Base-by-base conservation (phyloP, 2,888 invertebrate species). In the Mesoligia furuncula region DNA sequence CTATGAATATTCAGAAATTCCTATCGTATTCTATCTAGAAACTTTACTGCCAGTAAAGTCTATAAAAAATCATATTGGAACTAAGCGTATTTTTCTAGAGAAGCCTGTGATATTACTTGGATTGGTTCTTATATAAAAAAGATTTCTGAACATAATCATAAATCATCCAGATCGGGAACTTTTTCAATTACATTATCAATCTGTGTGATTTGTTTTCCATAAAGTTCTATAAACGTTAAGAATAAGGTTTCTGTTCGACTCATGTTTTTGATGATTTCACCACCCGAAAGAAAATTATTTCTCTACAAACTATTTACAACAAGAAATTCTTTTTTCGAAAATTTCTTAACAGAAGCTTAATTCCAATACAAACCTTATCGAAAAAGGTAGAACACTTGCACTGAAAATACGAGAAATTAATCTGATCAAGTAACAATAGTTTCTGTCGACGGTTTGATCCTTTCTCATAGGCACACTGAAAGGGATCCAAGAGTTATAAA, bases 1-100 rank as follows among this genome's bases (percentile, higher is more conserved):
- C 77, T 74, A 85, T 86, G 77, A 87, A 86, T 86, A 85, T 86
- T 85, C 88, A 86, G 65, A 77, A 70, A 73, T 71, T 84, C 45
- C 65, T 77, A 80, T 83, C 79, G n/a, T n/a, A n/a, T n/a, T n/a
- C n/a, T 75, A 73, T 86, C 79, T 69, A 45, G 64, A 75, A 77
- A 75, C 68, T 76, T 87, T 57, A 79, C 66, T 83, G 68, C 75
- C 51, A 76, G 65, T 69, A 62, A 81, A 68, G 65, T 77, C 48
- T 45, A 65, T 80, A 78, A 70, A 85, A 67, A 72, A 79, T 72
- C 65, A 65, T 75, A 79, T 71, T 64, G 74, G 66, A 85, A 67
- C 36, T 20, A 27, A 67, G 51, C 24, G 27, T 79, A 64, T 59
- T 75, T 77, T 79, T 69, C 36, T 42, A 68, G 27, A 51, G 48